Base-by-base conservation (phyloP, 2,113 vertebrate species). In the Onychostoma macrolepis region DNA sequence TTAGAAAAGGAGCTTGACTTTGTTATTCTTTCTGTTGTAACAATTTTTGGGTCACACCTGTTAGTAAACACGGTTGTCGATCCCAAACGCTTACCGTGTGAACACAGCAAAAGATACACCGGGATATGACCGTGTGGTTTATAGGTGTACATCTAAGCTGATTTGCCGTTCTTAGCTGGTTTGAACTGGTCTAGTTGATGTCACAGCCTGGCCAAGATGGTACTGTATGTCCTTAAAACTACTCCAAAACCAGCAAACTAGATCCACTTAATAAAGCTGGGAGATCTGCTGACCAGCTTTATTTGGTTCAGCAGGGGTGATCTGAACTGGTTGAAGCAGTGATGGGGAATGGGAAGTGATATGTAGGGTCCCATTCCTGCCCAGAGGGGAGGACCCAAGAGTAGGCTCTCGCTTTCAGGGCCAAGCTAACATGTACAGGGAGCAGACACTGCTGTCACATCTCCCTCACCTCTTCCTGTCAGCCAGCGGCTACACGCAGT, bases 361-460 rank as follows among this genome's bases (percentile, higher is more conserved):
- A 56, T 86, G 84, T 43, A 85, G 82, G 87, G 83, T 87, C 65
- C 48, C 24, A 53, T 84, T 90, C 89, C 90, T 93, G 93, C 92
- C 93, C 93, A 92, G 88, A 91, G 93, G 94, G 93, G 88, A 87
- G 48, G 85, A 81, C 53, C 78, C 36, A 56, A 79, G 72, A 58
- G 90, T 58, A 87, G 92, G 89, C 91, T 93, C 92, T 95, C 91
- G 78, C 92, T 94, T 94, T 93, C 92, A 93, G 93, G 92, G 92
- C 91, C 93, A 93, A 91, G 92, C 92, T 91, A 92, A 93, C 91
- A 92, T 88, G 92, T 94, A 93, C 94, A 94, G 91, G 90, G 91
- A 95, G 90, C 94, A 95, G 94, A 95, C 93, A 92, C 89, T 91
- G 90, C 95, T 95, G 95, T 95, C 94, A 95, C 93, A 91, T 95